phyloP scores from a whole-genome alignment of 2,113 vertebrate species.

The Myrmophylax atrothorax region DNA sequence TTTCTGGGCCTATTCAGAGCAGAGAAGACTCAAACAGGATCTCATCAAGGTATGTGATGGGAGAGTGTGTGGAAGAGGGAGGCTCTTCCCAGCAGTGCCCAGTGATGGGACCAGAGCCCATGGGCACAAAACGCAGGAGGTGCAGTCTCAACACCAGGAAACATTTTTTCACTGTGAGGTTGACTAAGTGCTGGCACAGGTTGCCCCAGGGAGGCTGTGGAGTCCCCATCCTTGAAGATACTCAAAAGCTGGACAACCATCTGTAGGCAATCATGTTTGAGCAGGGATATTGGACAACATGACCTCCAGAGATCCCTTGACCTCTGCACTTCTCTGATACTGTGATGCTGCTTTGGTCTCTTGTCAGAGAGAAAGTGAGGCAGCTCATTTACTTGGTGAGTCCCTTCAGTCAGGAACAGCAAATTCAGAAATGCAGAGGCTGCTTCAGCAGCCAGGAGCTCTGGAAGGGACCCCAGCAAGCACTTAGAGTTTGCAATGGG shows the following conservation, averaged over 20 bases:
- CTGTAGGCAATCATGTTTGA: neutral
- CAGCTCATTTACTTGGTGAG: neutral
- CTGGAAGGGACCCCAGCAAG: neutral
- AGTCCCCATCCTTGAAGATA: neutral
- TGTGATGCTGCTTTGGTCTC: neutral
- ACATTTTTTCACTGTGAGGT: neutral
- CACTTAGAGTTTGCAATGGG: accelerated
- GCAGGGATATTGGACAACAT: neutral
- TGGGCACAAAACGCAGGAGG: neutral
- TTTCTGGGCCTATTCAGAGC: neutral
- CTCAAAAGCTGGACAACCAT: neutral
- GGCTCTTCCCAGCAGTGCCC: neutral
- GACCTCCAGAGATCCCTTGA: neutral
- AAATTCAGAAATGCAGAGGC: neutral
- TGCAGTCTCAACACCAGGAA: neutral
- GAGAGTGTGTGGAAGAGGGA: neutral
- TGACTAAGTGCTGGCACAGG: neutral
- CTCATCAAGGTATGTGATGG: neutral
- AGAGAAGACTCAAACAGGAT: neutral
- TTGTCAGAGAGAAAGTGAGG: neutral
- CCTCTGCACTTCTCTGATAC: neutral
- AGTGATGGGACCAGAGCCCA: neutral
- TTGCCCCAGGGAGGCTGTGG: neutral
- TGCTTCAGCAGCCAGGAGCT: neutral
- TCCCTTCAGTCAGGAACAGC: neutral